Conservation (phyloP, 2,888 invertebrate genomes). For the Salticus scenicus region DNA sequence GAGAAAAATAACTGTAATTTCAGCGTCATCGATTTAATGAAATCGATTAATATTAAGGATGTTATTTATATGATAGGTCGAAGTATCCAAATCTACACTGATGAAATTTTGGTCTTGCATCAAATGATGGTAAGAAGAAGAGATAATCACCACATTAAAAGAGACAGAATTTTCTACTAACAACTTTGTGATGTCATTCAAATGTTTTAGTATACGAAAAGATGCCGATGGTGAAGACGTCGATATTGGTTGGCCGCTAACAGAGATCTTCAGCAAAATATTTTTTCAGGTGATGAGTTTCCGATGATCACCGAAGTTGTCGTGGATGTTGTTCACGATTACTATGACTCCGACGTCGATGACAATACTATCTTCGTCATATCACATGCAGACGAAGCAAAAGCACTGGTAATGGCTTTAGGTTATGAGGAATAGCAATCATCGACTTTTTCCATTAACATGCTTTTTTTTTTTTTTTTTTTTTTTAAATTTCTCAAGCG, state of each 20-base stretch:
- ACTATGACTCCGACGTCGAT: background rate
- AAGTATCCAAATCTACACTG: too few species aligned
- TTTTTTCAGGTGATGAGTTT: too few species aligned
- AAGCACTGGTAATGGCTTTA: slow-evolving; percentile 1
- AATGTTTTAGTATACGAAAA: background rate
- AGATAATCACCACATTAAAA: background rate
- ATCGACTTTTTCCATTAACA: background rate
- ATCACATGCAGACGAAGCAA: background rate
- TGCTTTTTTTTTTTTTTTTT: too few species aligned
- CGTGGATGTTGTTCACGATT: background rate
- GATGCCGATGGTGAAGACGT: slow-evolving; percentile 2
- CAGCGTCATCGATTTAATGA: too few species aligned
- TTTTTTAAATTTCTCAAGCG: too few species aligned
- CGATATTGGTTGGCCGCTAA: background rate
- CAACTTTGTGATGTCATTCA: background rate
- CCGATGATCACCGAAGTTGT: too few species aligned
- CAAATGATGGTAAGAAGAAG: too few species aligned
- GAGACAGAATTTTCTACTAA: background rate
- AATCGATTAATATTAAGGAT: too few species aligned
- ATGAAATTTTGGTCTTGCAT: too few species aligned
- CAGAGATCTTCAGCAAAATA: too few species aligned
- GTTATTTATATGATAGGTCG: too few species aligned
- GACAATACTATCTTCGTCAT: background rate
- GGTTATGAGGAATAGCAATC: background rate
- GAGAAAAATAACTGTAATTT: too few species aligned